Conservation (phyloP, 2,888 invertebrate genomes). For the Ormyrus pomaceus region DNA sequence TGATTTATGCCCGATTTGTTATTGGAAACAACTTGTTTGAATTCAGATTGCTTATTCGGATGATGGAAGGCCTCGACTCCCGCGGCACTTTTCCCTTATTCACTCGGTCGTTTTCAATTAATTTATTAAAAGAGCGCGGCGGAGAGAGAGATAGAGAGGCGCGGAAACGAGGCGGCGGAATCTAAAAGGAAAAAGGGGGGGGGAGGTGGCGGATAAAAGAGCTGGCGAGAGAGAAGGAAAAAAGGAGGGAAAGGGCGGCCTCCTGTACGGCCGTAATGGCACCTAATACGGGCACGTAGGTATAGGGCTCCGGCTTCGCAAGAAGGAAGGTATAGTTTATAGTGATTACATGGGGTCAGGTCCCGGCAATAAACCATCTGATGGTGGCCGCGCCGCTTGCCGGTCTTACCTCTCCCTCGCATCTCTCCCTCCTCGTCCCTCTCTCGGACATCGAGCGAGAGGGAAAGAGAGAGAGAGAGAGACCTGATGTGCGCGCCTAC, state of each 20-base stretch:
- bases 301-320: constrained; percentile 60
- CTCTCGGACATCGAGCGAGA: constrained; percentile 54
- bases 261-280: constrained; percentile 68
- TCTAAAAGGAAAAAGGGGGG: constrained; percentile 15
- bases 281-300: constrained; percentile 72
- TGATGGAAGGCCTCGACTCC: constrained; percentile 22
- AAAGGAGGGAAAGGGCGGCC: constrained; percentile 60
- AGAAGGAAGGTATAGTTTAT: constrained; percentile 74
- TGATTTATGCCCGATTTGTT: constrained; percentile 48
- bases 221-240: constrained; percentile 43
- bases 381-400: constrained; percentile 68
- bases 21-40: constrained; percentile 49
- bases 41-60: constrained; percentile 40
- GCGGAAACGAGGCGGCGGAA: neutral
- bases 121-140: neutral
- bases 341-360: constrained; percentile 76
- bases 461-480: constrained; percentile 53
- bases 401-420: constrained; percentile 8
- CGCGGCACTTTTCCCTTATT: neutral
- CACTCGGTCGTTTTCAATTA: constrained; percentile 5
- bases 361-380: constrained; percentile 74
- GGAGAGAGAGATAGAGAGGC: constrained; percentile 2
- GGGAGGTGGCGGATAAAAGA: neutral
- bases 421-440: neutral
- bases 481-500: constrained; percentile 66